A percentile compares a stretch with the other conserved stretches of the same genome.
Conservation (phyloP, 2,888 invertebrate genomes). For the Acleris cristana region DNA sequence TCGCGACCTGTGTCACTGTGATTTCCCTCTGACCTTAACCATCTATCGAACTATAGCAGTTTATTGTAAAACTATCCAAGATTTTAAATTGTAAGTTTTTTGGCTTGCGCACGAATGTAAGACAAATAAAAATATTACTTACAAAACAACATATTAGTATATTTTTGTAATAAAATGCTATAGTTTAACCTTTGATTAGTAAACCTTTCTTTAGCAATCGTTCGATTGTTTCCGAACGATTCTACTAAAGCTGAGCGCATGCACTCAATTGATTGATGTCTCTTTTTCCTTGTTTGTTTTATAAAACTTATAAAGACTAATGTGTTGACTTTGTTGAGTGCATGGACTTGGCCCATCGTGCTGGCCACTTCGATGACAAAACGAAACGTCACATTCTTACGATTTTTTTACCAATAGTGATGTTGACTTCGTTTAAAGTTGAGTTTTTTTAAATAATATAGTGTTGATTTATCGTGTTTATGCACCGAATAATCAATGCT, state of each 20-base stretch:
- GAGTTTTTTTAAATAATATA: not conserved
- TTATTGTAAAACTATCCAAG: slow-evolving; percentile 21
- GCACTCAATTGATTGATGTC: slow-evolving; percentile 9
- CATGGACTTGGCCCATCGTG: slow-evolving; percentile 5
- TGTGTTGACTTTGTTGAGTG: slow-evolving; percentile 7
- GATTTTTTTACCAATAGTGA: slow-evolving; percentile 13
- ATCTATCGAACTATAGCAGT: slow-evolving; percentile 28
- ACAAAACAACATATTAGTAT: not conserved
- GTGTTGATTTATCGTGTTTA: no score
- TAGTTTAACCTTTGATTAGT: slow-evolving; percentile 24
- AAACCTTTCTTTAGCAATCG: slow-evolving; percentile 42
- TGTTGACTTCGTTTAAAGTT: not conserved
- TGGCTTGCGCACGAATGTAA: not conserved
- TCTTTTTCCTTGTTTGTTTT: slow-evolving; percentile 30
- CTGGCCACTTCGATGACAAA: slow-evolving; percentile 29
- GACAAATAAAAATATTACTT: not conserved
- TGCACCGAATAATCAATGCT: not conserved
- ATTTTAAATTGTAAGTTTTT: not conserved
- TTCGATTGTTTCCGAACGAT: slow-evolving; percentile 63
- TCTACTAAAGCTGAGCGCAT: slow-evolving; percentile 45
- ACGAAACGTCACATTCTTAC: slow-evolving; percentile 31
- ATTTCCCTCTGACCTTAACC: slow-evolving; percentile 39
- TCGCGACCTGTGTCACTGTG: slow-evolving; percentile 47
- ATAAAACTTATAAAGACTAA: slow-evolving; percentile 4
- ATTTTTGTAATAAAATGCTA: slow-evolving; percentile 34